Evolutionary conservation across 2,888 invertebrate genomes (phyloP).

Genomic region (Lucinisca nassula): DNA sequence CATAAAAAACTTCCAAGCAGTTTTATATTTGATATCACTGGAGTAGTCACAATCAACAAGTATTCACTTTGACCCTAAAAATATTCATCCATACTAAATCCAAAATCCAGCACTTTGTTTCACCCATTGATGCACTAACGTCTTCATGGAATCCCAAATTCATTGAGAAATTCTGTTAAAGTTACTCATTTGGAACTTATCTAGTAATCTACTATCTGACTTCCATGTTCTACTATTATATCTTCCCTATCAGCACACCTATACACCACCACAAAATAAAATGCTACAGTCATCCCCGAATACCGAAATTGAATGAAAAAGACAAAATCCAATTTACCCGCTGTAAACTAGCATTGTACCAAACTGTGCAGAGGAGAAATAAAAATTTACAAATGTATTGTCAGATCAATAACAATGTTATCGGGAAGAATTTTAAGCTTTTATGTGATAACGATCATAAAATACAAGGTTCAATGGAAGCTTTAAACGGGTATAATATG

Average conservation of each 20-base stretch:
- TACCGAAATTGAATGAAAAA: neutral
- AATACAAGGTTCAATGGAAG: neutral
- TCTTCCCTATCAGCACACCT: neutral
- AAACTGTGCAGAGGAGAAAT: neutral
- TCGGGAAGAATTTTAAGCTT: neutral
- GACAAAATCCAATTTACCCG: neutral
- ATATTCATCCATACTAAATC: no score
- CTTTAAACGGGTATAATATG: neutral
- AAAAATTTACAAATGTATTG: neutral
- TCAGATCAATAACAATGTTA: constrained; percentile 4
- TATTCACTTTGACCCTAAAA: no score
- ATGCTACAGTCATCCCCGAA: neutral
- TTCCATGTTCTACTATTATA: no score
- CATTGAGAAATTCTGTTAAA: constrained; percentile 43
- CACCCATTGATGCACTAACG: no score
- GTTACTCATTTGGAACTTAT: constrained; percentile 36
- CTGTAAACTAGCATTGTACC: no score
- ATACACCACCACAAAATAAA: neutral
- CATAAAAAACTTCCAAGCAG: no score
- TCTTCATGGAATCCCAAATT: no score
- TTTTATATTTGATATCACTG: no score
- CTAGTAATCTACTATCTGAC: constrained; percentile 19
- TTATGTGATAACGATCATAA: neutral
- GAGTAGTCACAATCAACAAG: no score
- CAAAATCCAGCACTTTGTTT: no score